Evolutionary conservation across 2,888 invertebrate species (phyloP).

Genomic region (Nomada fabriciana): DNA sequence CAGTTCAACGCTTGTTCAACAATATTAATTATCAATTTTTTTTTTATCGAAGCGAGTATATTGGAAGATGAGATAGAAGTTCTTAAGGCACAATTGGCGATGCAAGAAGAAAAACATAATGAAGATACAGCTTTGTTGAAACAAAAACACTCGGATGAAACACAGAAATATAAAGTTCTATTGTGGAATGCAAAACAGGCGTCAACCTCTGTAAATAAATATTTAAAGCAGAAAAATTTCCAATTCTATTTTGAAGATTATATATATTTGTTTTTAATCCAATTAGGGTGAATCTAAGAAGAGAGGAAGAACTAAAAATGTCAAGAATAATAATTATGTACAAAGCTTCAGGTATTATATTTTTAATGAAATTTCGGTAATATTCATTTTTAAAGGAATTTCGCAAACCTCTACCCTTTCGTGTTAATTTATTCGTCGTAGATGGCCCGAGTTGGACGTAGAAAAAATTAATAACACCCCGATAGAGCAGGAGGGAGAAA

Average conservation of each 20-base stretch:
- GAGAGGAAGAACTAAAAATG: not conserved
- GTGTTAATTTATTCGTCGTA: conserved; percentile 6
- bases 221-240: not conserved
- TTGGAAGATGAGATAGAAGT: conserved; percentile 61
- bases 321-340: not conserved
- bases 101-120: conserved; percentile 46
- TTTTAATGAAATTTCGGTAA: not conserved
- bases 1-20: not conserved
- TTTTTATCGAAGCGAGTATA: conserved; percentile 46
- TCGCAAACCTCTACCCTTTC: no score
- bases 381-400: no score
- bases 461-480: not conserved
- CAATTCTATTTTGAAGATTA: not conserved
- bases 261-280: not conserved
- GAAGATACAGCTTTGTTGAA: conserved; percentile 54
- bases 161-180: conserved; percentile 48
- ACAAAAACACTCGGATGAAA: conserved; percentile 53
- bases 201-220: conserved; percentile 7
- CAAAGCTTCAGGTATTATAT: conserved; percentile 31
- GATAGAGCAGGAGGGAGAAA: not conserved
- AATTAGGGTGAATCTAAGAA: conserved; percentile 15
- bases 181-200: conserved; percentile 17
- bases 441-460: conserved; percentile 52
- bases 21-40: not conserved
- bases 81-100: conserved; percentile 48